Conservation (phyloP, 2,113 vertebrate species). For the Urocolius indicus region DNA sequence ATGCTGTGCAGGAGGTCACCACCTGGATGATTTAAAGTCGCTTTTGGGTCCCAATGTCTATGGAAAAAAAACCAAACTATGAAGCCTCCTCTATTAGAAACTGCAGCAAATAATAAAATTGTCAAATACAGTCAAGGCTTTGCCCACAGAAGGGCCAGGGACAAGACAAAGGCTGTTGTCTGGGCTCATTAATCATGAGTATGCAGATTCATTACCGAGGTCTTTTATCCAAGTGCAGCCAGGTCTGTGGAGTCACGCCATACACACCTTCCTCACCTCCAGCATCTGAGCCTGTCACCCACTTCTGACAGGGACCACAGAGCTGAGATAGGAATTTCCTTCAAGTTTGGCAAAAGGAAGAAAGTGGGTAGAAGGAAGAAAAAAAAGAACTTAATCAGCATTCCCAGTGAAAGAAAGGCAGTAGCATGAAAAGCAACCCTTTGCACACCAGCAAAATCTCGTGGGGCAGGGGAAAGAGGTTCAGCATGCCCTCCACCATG, state of each 20-base stretch:
- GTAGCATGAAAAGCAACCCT: slow-evolving; percentile 7
- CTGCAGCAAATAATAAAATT: neutral
- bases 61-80: neutral
- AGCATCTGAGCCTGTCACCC: neutral
- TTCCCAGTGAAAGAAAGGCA: neutral
- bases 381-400: neutral
- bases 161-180: neutral
- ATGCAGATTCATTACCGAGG: neutral
- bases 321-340: neutral
- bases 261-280: fast-evolving
- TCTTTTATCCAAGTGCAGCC: neutral
- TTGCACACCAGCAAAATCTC: neutral
- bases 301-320: neutral
- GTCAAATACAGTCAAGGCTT: neutral
- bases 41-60: neutral
- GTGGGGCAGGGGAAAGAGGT: neutral
- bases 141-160: neutral
- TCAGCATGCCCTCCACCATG: neutral
- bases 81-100: neutral
- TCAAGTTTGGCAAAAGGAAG: neutral
- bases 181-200: neutral
- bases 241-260: neutral
- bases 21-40: slow-evolving; percentile 4
- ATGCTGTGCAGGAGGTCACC: neutral
- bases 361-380: neutral